These are phyloP conservation scores for Capra hircus DNA, from an alignment of 2,113 vertebrate genomes.

Conservation along the genomic window DNA sequence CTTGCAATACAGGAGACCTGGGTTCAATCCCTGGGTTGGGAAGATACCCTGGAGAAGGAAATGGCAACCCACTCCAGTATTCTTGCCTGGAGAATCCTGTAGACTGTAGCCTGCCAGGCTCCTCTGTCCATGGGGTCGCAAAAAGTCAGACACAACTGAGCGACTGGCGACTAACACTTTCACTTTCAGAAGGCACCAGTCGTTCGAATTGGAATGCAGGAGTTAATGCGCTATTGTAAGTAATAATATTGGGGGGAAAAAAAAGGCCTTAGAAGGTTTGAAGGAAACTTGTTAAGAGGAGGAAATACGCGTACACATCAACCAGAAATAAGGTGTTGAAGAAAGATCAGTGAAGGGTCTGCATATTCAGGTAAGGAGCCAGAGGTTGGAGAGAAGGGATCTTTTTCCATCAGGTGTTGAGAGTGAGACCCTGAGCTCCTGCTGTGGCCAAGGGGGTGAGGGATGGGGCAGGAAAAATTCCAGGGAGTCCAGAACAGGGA, in stretches of 20 bases:
- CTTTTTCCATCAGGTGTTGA: neutral
- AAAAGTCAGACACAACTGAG: neutral
- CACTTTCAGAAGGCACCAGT: neutral
- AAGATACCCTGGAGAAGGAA: neutral
- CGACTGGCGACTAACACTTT: neutral
- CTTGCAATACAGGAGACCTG: neutral
- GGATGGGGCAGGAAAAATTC: neutral
- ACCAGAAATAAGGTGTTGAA: neutral
- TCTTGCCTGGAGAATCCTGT: neutral
- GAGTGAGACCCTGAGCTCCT: neutral
- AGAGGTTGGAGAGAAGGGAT: neutral
- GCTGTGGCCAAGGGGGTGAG: neutral
- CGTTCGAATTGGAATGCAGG: neutral
- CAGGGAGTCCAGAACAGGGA: neutral
- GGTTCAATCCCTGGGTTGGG: neutral
- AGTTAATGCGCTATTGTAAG: neutral
- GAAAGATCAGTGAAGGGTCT: neutral
- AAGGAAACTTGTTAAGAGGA: neutral
- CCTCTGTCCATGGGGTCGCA: fast-evolving
- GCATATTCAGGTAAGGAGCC: neutral
- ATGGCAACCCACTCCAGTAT: neutral
- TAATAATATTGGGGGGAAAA: neutral
- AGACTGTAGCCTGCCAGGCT: neutral
- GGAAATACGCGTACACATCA: neutral
- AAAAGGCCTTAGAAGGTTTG: neutral